Evolutionary conservation across 2,113 vertebrate species (phyloP).

Genomic region (Xyrauchen texanus): DNA sequence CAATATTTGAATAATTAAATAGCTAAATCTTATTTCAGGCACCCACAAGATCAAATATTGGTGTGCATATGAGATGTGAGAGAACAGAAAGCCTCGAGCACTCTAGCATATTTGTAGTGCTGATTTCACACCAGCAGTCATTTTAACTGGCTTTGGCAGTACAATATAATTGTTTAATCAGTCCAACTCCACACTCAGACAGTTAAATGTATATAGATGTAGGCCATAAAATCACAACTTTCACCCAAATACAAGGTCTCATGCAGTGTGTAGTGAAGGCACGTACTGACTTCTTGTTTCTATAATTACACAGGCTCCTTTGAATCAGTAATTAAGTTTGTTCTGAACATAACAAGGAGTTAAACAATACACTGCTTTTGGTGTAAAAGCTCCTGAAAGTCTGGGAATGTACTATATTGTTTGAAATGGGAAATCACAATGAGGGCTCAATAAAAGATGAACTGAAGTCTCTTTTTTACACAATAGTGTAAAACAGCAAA

Average conservation of each 20-base stretch:
- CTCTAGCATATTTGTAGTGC: background rate
- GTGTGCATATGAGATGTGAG: constrained; percentile 30
- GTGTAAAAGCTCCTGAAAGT: background rate
- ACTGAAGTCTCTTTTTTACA: background rate
- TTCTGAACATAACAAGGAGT: background rate
- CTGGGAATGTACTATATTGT: background rate
- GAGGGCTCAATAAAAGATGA: constrained; percentile 1
- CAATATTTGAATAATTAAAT: constrained; percentile 50
- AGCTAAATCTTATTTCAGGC: constrained; percentile 47
- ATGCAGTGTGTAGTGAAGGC: background rate
- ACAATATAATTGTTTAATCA: too few relatives aligned
- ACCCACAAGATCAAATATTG: constrained; percentile 43
- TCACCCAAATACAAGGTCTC: too few relatives aligned
- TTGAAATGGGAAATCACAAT: background rate
- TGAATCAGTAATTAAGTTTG: background rate
- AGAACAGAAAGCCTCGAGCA: constrained; percentile 40
- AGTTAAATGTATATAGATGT: constrained; percentile 12
- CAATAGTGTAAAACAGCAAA: background rate
- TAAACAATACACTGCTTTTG: background rate
- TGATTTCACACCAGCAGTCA: constrained; percentile 19
- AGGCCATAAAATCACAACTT: background rate
- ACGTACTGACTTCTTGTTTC: background rate
- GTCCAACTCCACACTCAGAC: background rate
- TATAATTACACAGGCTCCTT: background rate
- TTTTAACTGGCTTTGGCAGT: constrained; percentile 26